Base-by-base conservation (phyloP, 2,113 vertebrate genomes). In the Gopherus flavomarginatus region DNA sequence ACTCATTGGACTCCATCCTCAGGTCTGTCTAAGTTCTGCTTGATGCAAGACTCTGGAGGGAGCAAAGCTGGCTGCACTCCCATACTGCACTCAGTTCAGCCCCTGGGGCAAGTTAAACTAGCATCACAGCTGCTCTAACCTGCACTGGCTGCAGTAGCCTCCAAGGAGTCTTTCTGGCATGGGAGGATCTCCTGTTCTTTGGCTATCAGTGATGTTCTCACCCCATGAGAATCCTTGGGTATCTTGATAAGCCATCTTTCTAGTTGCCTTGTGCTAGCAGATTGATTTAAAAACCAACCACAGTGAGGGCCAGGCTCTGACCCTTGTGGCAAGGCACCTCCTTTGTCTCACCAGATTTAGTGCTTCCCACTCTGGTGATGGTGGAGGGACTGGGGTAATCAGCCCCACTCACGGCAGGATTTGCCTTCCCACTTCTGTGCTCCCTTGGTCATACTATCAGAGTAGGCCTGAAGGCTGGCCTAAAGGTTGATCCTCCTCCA, bases 231-330 rank as follows among this genome's bases (percentile, higher is more conserved):
- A 90, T 95, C 88, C 44, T 92, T 81, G 86, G 22, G 89, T 90
- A 85, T 85, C 53, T 79, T 83, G 5, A 35, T 95, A 85, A 92
- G 86, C 38, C 62, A 49, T 78, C 88, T 96, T 90, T 95, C 44
- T 6, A 62, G 47, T 78, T 93, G 54, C 44, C 89, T 93, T 91
- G 77, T 87, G 75, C 89, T 89, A 95, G 21, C 54, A 91, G 75
- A 50, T 56, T 85, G 86, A 89, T 87, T 49, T 27, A 42, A 81
- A 81, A 14, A 87, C 52, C 49, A 0, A 35, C 53, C 22, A 47
- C 62, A 96, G 44, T 49, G 49, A 62, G n/a, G 26, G 52, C 56
- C 89, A 95, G 93, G 83, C 83, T 88, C 44, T 93, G 90, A 44
- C 77, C 47, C 52, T 19, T 53, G 52, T 53, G 52, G 52, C 17